Percentiles rank a stretch among this genome's conserved stretches.
Evolutionary conservation across 2,888 invertebrate genomes (phyloP).

Genomic region (Latheticus oryzae): DNA sequence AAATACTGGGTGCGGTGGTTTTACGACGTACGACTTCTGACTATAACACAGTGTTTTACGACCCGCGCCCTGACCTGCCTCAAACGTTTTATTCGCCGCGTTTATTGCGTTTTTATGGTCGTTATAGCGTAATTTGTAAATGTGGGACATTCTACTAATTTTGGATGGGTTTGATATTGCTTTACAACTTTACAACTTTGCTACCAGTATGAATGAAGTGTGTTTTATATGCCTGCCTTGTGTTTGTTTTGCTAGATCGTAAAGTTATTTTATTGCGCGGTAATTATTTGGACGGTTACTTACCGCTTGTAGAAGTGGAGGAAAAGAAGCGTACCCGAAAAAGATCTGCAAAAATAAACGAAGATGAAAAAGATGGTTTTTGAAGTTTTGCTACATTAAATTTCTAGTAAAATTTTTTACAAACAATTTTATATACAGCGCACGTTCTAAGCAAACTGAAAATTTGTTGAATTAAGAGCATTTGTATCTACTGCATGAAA

Average conservation of each 20-base stretch:
- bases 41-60: conserved; percentile 63
- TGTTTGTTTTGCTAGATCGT: conserved; percentile 51
- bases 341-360: too few relatives aligned
- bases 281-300: conserved; percentile 48
- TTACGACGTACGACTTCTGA: conserved; percentile 62
- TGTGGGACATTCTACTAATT: conserved; percentile 64
- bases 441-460: too few relatives aligned
- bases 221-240: conserved; percentile 53
- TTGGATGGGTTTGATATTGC: conserved; percentile 61
- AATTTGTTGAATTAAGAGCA: too few relatives aligned
- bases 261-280: conserved; percentile 56
- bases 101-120: conserved; percentile 65
- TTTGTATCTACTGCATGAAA: too few relatives aligned
- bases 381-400: too few relatives aligned
- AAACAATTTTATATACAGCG: too few relatives aligned
- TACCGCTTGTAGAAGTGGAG: conserved; percentile 20
- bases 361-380: too few relatives aligned
- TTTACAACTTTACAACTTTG: conserved; percentile 60
- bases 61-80: conserved; percentile 62
- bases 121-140: conserved; percentile 64
- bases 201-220: conserved; percentile 55
- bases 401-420: too few relatives aligned
- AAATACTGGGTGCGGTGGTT: conserved; percentile 59
- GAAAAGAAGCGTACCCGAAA: neutral
- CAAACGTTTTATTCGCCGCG: conserved; percentile 65